Evolutionary conservation across 2,888 invertebrate genomes (phyloP).

Genomic region (Serrognathus titanus): DNA sequence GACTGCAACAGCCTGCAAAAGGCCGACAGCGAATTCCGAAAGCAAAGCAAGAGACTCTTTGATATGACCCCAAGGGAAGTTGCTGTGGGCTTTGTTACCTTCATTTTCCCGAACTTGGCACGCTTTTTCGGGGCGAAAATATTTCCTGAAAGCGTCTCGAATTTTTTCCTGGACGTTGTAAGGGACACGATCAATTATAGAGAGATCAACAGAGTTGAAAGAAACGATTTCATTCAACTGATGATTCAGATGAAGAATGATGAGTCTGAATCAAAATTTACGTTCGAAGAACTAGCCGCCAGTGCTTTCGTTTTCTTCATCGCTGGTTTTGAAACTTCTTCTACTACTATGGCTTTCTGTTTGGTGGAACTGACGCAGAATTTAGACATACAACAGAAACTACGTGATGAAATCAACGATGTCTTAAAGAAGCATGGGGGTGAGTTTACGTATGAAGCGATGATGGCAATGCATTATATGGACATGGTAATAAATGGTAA

Average conservation of each 20-base stretch:
- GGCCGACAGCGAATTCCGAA: conserved; percentile 10
- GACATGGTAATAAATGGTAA: conserved; percentile 45
- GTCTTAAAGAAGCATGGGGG: conserved; percentile 38
- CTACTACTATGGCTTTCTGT: conserved; percentile 42
- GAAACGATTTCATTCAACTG: conserved; percentile 42
- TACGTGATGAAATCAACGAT: conserved; percentile 43
- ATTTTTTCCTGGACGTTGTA: conserved; percentile 35
- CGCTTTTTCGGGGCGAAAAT: conserved; percentile 17
- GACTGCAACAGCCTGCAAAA: conserved; percentile 11
- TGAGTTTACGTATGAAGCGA: conserved; percentile 44
- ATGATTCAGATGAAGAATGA: conserved; percentile 31
- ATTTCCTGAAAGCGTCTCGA: conserved; percentile 26
- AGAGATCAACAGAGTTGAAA: conserved; percentile 19
- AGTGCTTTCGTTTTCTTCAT: conserved; percentile 46
- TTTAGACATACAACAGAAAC: conserved; percentile 44
- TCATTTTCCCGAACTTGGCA: conserved; percentile 23
- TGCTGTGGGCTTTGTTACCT: conserved; percentile 7
- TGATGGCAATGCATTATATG: conserved; percentile 49
- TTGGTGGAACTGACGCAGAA: conserved; percentile 44
- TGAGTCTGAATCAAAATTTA: neutral
- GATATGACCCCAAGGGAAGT: conserved; percentile 16
- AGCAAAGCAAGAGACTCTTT: conserved; percentile 1
- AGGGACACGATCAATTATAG: conserved; percentile 32
- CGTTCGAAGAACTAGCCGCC: conserved; percentile 29
- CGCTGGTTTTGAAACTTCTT: conserved; percentile 50